Evolutionary conservation across 2,113 vertebrate genomes (phyloP), one percentile per base, ranked within the genome.

Genomic region (Ptilonorhynchus violaceus): DNA sequence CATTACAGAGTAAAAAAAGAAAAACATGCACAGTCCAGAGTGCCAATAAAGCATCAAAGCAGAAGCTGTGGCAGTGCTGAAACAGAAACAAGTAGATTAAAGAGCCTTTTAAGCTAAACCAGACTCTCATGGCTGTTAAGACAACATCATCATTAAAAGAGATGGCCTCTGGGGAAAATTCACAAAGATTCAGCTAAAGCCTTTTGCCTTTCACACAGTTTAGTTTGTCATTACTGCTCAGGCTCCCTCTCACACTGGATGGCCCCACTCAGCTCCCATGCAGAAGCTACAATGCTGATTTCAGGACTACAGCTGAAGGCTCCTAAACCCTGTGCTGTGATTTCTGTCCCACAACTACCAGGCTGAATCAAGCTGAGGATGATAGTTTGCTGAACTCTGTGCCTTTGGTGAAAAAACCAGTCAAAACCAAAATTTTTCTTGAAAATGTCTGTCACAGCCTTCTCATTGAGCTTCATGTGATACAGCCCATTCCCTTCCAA

Each of bases 61-160:
- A 90, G 35, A 58, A 87, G 85, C 84, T n/a, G 68, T 78, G 59
- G n/a, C 90, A 85, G 35, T 50, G 70, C 52, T 74, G 50, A 64
- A 94, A 85, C 27, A 85, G 42, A 22, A 67, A 76, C 73, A 59
- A 7, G 50, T 4, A 93, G 83, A 96, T 92, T 95, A 93, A 81
- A 92, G 44, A 80, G 73, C 15, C n/a, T 81, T 94, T 63, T 93
- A 92, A 97, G 79, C 35, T 73, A 92, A 79, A 92, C 47, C 79
- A 94, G 85, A 63, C 58, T 70, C 76, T 53, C 63, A 11, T 5
- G 25, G 80, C 68, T 95, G 46, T 37, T 85, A 64, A 85, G 62
- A 64, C 56, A 92, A 76, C 35, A 63, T 27, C 55, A 64, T 41
- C 59, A n/a, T 81, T 59, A 84, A 85, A 83, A 44, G 49, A 85